These are phyloP conservation scores for Epicampocera succincta DNA, from an alignment of 2,888 invertebrate genomes.

Conservation along the genomic window DNA sequence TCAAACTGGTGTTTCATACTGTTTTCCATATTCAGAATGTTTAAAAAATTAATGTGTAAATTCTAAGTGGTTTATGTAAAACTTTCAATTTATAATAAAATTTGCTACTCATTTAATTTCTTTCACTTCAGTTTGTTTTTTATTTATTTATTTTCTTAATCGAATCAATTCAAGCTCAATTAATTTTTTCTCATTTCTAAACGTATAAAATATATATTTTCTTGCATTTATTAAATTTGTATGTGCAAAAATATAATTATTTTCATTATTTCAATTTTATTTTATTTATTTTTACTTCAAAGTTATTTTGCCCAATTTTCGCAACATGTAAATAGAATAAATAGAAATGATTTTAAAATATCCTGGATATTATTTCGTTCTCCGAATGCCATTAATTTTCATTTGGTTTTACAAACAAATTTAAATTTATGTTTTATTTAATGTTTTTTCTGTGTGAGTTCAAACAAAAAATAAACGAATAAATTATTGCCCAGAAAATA, in stretches of 20 bases:
- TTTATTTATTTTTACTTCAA: neutral
- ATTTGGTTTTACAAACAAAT: conserved; percentile 46
- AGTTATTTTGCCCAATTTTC: neutral
- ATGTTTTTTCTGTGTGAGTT: neutral
- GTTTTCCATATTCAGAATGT: too few relatives aligned
- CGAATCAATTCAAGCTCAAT: conserved; percentile 26
- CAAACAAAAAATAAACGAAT: neutral
- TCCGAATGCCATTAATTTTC: conserved; percentile 56
- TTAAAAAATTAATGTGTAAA: too few relatives aligned
- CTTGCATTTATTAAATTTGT: conserved; percentile 5
- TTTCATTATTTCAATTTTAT: neutral
- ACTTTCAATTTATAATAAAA: too few relatives aligned
- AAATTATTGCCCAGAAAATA: conserved; percentile 17
- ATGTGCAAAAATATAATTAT: too few relatives aligned
- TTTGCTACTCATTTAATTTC: too few relatives aligned
- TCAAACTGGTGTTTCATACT: too few relatives aligned
- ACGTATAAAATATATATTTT: neutral
- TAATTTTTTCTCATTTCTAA: neutral
- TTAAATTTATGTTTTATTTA: conserved; percentile 42
- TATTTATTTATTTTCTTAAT: neutral
- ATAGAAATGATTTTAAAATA: neutral
- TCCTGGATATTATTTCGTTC: conserved; percentile 53
- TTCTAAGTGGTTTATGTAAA: too few relatives aligned
- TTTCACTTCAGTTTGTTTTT: neutral
- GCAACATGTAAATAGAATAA: neutral